Percentiles rank a stretch among this genome's conserved stretches.
Conservation (phyloP, 2,888 invertebrate species). For the Spisula subtruncata region DNA sequence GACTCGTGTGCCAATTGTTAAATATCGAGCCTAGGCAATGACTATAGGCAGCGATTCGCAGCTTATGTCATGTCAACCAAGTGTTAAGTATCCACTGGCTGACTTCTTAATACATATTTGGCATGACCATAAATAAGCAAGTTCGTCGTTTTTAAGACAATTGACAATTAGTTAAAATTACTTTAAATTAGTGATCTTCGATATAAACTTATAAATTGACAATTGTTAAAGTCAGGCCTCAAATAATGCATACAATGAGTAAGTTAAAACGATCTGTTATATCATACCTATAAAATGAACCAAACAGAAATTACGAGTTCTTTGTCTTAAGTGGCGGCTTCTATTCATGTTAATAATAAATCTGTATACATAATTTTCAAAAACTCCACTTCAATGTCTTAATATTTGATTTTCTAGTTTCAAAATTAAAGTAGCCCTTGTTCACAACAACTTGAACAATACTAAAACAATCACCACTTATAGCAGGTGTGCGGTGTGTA, state of each 20-base stretch:
- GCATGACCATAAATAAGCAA: too few relatives aligned
- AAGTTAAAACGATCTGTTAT: neutral
- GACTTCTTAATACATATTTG: too few relatives aligned
- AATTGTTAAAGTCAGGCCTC: neutral
- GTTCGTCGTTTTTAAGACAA: too few relatives aligned
- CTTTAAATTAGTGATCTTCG: too few relatives aligned
- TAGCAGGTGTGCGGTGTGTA: slow-evolving; percentile 31
- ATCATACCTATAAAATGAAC: neutral
- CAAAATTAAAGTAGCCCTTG: slow-evolving; percentile 32
- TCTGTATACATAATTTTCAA: slow-evolving; percentile 10
- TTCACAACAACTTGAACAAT: slow-evolving; percentile 24
- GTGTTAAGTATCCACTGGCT: too few relatives aligned
- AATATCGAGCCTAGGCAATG: too few relatives aligned
- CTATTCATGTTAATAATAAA: neutral
- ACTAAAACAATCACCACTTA: slow-evolving; percentile 35
- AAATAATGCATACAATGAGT: neutral
- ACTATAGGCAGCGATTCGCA: too few relatives aligned
- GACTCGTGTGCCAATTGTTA: too few relatives aligned
- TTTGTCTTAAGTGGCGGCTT: slow-evolving; percentile 3
- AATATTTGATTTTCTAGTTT: slow-evolving; percentile 35
- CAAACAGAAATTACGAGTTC: neutral
- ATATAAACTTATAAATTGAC: too few relatives aligned
- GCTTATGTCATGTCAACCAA: too few relatives aligned
- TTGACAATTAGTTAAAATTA: too few relatives aligned
- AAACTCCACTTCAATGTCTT: slow-evolving; percentile 21